Evolutionary conservation across 2,113 vertebrate species (phyloP).

Genomic region (Cyphomyrus plagiostoma): DNA sequence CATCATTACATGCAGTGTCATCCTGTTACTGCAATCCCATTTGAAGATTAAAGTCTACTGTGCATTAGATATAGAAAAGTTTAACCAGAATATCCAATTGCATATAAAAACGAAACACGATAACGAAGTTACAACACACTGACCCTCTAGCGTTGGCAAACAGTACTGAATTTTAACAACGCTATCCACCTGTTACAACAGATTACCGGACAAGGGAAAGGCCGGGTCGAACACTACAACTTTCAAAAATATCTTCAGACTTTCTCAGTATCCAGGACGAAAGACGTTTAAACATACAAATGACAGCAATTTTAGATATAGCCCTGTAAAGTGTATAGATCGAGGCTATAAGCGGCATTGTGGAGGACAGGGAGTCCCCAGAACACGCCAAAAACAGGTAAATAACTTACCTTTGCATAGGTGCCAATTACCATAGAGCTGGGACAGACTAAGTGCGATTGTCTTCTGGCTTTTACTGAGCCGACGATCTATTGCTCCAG

Average conservation of each 20-base stretch:
- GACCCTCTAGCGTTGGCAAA: background rate
- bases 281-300: background rate
- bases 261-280: background rate
- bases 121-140: background rate
- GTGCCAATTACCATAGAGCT: constrained; percentile 9
- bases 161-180: background rate
- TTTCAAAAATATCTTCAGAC: background rate
- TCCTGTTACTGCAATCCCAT: background rate
- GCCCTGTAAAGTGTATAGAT: background rate
- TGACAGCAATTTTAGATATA: background rate
- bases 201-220: background rate
- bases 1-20: too few relatives aligned
- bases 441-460: background rate
- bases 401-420: background rate
- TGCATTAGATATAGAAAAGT: background rate
- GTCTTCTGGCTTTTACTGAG: background rate
- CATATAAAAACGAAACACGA: background rate
- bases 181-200: constrained; percentile 9
- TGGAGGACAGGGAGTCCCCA: background rate
- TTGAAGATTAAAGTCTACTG: background rate
- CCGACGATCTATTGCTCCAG: background rate
- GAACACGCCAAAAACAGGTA: background rate
- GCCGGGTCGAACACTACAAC: background rate
- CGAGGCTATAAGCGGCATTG: background rate
- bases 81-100: background rate